Conservation (phyloP, 2,113 vertebrate genomes). For the Piaya cayana region DNA sequence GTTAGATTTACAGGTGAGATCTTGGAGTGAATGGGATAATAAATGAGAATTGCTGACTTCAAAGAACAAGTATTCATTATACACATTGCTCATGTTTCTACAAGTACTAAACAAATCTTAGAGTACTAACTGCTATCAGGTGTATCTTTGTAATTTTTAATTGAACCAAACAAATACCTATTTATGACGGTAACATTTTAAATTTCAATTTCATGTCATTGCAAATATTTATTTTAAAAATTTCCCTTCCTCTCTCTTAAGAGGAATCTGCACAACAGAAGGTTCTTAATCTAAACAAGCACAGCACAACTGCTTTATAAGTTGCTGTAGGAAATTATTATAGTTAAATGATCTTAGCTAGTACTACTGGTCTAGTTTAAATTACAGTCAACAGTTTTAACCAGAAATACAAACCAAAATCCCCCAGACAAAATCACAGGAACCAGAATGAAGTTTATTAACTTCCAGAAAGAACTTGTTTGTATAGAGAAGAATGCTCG, state of each 20-base stretch:
- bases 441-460: background rate
- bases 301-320: background rate
- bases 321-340: background rate
- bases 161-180: background rate
- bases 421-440: background rate
- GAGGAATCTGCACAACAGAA: background rate
- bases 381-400: accelerated
- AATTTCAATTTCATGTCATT: background rate
- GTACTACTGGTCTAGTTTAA: background rate
- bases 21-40: background rate
- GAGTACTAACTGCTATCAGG: background rate
- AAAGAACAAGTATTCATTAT: background rate
- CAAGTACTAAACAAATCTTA: background rate
- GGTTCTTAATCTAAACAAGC: background rate
- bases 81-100: background rate
- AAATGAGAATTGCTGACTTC: background rate
- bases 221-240: background rate
- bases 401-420: background rate
- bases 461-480: background rate
- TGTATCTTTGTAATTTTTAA: background rate
- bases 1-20: background rate
- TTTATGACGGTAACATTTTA: background rate
- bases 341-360: background rate
- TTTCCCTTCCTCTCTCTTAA: background rate
- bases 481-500: background rate